Percentiles rank a stretch among this genome's conserved stretches.
Evolutionary conservation across 2,888 invertebrate species (phyloP).

Genomic region (Tiphia femorata): DNA sequence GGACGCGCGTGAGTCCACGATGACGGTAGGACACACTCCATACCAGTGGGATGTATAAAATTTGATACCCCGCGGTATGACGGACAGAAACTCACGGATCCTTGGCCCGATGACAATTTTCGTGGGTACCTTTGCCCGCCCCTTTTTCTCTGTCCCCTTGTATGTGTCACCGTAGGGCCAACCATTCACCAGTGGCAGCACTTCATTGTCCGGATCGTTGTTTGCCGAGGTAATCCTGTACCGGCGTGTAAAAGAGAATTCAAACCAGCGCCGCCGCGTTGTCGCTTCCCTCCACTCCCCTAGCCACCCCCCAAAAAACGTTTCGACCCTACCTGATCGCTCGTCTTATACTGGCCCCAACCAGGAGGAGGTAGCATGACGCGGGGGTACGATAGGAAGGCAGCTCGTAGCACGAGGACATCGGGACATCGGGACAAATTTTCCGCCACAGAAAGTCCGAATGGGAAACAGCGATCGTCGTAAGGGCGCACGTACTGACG

Average conservation of each 20-base stretch:
- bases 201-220: slow-evolving; percentile 63
- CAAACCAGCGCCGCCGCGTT: no score
- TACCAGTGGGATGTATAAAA: slow-evolving; percentile 50
- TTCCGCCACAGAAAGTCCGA: slow-evolving; percentile 66
- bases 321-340: no score
- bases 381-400: neutral
- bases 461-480: slow-evolving; percentile 55
- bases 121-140: slow-evolving; percentile 34
- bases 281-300: no score
- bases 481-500: no score
- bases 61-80: slow-evolving; percentile 61
- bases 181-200: slow-evolving; percentile 36
- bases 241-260: slow-evolving; percentile 18
- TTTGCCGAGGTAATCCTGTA: slow-evolving; percentile 63
- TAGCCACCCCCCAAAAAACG: no score
- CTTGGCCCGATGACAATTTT: slow-evolving; percentile 56
- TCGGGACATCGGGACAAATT: slow-evolving; percentile 64
- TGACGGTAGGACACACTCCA: neutral
- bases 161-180: slow-evolving; percentile 21
- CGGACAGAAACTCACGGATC: slow-evolving; percentile 42
- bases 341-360: no score
- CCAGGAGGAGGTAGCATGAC: no score
- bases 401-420: neutral
- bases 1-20: neutral
- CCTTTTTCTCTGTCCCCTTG: slow-evolving; percentile 10